Percentiles rank a stretch among this genome's conserved stretches.
Evolutionary conservation across 2,888 invertebrate species (phyloP).

Genomic region (Ectemnius cavifrons): DNA sequence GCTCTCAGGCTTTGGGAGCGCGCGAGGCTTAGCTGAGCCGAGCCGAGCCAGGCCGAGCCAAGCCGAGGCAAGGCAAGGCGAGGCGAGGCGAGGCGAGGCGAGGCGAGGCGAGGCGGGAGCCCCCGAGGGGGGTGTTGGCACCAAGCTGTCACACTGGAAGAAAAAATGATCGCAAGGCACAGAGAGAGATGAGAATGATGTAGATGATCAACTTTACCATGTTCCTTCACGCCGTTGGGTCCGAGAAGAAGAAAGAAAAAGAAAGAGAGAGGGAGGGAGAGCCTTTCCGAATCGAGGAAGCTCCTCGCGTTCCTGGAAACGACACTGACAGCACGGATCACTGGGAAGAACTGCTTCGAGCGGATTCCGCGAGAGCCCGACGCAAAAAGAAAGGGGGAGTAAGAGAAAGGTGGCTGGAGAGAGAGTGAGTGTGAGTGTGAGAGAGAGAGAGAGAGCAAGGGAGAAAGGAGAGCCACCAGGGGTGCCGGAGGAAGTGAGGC

Average conservation of each 20-base stretch:
- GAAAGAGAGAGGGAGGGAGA: constrained; percentile 34
- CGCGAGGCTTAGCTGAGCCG: too few species aligned
- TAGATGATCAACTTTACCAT: constrained; percentile 44
- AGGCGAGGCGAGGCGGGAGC: too few species aligned
- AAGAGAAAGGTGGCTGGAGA: constrained; percentile 9
- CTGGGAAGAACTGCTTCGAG: constrained; percentile 69
- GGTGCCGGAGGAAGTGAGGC: constrained; percentile 1
- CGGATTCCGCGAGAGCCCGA: constrained; percentile 45
- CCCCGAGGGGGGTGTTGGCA: neutral
- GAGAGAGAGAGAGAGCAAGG: constrained; percentile 16
- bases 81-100: too few species aligned
- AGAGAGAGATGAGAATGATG: neutral
- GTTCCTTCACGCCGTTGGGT: constrained; percentile 25
- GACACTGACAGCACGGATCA: constrained; percentile 70
- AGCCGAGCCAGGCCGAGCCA: too few species aligned
- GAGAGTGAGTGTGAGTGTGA: constrained; percentile 32
- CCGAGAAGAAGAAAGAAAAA: constrained; percentile 31
- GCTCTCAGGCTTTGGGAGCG: too few species aligned
- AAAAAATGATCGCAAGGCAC: constrained; percentile 4
- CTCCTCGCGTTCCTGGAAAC: constrained; percentile 51
- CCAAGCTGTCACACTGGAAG: neutral
- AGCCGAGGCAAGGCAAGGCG: too few species aligned
- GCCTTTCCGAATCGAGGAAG: constrained; percentile 30
- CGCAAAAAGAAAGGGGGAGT: constrained; percentile 35
- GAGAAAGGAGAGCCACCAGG: constrained; percentile 38